Evolutionary conservation across 2,113 vertebrate species (phyloP).

Genomic region (Melanotaenia duboulayi): DNA sequence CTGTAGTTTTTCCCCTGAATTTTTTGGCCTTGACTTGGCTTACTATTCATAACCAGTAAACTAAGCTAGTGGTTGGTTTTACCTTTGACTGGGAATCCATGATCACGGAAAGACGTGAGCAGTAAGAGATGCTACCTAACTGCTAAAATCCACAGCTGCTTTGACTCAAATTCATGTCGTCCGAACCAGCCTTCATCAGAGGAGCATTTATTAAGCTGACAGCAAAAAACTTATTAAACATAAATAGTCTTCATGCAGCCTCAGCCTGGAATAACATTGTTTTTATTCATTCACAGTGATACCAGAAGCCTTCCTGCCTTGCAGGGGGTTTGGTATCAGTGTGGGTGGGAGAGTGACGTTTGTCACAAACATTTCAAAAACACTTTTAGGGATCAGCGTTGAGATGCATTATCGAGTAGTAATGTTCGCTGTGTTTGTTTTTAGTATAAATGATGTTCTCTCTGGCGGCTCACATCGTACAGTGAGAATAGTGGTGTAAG

Average conservation of each 20-base stretch:
- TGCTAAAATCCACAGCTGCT: too few relatives aligned
- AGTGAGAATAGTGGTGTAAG: constrained; percentile 47
- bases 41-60: constrained; percentile 7
- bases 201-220: constrained; percentile 3
- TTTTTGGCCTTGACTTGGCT: constrained; percentile 1
- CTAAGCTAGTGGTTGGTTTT: background rate
- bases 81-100: background rate
- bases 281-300: constrained; percentile 12
- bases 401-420: background rate
- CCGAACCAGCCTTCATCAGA: constrained; percentile 6
- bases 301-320: background rate
- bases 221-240: constrained; percentile 1
- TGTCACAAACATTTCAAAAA: constrained; percentile 1
- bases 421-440: constrained; percentile 32
- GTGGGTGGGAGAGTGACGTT: constrained; percentile 1
- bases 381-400: background rate
- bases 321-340: background rate
- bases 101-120: background rate
- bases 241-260: constrained; percentile 1
- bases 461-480: constrained; percentile 47
- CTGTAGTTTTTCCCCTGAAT: background rate
- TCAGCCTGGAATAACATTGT: background rate
- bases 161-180: background rate
- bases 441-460: constrained; percentile 35
- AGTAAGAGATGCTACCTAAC: background rate